phyloP scores from a whole-genome alignment of 1,140 invertebrate genomes.

The Euwallacea similis region DNA sequence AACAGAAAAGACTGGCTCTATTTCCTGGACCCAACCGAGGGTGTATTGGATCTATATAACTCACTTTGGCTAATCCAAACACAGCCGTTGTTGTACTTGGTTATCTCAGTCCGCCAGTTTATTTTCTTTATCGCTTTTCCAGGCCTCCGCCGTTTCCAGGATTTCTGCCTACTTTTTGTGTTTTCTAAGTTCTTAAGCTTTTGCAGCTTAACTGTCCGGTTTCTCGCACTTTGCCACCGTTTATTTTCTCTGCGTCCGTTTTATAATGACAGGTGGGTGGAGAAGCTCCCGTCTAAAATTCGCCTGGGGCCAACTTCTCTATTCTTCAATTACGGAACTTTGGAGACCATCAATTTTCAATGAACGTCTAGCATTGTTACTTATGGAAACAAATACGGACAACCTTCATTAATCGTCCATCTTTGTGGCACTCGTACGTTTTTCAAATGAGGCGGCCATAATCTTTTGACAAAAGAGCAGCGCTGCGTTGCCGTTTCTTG shows the following conservation, averaged over 20 bases:
- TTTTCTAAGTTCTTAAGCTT: slow-evolving; percentile 35
- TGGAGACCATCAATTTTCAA: too few relatives aligned
- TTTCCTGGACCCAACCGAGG: slow-evolving; percentile 3
- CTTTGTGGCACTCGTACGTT: too few relatives aligned
- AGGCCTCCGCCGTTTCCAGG: slow-evolving; percentile 7
- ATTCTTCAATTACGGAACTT: too few relatives aligned
- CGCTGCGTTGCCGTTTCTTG: too few relatives aligned
- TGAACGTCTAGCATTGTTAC: too few relatives aligned
- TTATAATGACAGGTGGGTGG: too few relatives aligned
- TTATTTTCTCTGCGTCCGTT: slow-evolving; percentile 16
- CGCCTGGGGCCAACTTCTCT: too few relatives aligned
- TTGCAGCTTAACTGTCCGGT: slow-evolving; percentile 23
- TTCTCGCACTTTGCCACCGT: slow-evolving; percentile 4
- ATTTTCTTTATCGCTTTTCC: slow-evolving; percentile 34
- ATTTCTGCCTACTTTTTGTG: slow-evolving; percentile 34
- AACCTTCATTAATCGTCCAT: too few relatives aligned
- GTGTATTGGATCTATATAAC: slow-evolving; percentile 32
- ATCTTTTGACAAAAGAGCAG: too few relatives aligned
- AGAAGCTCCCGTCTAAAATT: too few relatives aligned
- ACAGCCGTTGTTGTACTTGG: slow-evolving; percentile 24
- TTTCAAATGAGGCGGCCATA: too few relatives aligned
- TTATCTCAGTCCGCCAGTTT: slow-evolving; percentile 31
- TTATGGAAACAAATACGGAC: too few relatives aligned
- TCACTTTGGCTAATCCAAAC: slow-evolving; percentile 36
- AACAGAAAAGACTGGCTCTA: slow-evolving; percentile 16